Base-by-base conservation (phyloP, 1,140 invertebrate species). In the Drosophila aff. region DNA sequence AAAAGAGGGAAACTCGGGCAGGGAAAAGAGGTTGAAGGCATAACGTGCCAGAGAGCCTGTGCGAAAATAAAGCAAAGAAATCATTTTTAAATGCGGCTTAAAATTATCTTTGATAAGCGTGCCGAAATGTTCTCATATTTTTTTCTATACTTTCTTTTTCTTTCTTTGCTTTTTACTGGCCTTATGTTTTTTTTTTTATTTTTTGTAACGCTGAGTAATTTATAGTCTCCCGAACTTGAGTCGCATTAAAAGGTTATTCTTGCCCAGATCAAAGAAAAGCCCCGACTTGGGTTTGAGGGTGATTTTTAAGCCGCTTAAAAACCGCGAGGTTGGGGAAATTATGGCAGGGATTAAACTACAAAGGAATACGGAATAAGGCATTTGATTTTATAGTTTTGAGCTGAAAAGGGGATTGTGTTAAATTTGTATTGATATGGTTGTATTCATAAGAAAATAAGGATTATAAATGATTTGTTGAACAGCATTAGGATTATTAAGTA, bases 21-120 rank as follows among this genome's bases (percentile, higher is more conserved):
- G 60, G 26, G n/a, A 11, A 50, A 40, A 11, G 62, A 3, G 49
- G 2, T 11, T 8, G 15, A 40, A 36, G 36, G 15, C 23, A 40
- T 40, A 63, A 62, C 43, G 53, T 44, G 59, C 15, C 65, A 28
- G 18, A 44, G 21, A 44, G 21, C 15, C 41, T 43, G 38, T 36
- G 47, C 49, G 38, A 78, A 74, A 73, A 73, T 58, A 78, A 67
- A 79, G 73, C 67, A 84, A 83, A 78, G 81, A 89, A 89, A 89
- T 86, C 65, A 82, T 86, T 86, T 85, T 85, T 74, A 85, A 86
- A 85, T 85, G 82, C 82, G 82, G 82, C 82, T 85, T 85, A 85
- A 85, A 85, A 85, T 85, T 81, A 85, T 85, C 78, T 85, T 85
- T 85, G 82, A 85, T 85, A 85, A 82, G 82, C 82, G 79, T 66